Percentiles rank a stretch among this genome's conserved stretches.
These are phyloP conservation scores for Agrotis ipsilon DNA, from an alignment of 2,888 invertebrate genomes.

Conservation along the genomic window DNA sequence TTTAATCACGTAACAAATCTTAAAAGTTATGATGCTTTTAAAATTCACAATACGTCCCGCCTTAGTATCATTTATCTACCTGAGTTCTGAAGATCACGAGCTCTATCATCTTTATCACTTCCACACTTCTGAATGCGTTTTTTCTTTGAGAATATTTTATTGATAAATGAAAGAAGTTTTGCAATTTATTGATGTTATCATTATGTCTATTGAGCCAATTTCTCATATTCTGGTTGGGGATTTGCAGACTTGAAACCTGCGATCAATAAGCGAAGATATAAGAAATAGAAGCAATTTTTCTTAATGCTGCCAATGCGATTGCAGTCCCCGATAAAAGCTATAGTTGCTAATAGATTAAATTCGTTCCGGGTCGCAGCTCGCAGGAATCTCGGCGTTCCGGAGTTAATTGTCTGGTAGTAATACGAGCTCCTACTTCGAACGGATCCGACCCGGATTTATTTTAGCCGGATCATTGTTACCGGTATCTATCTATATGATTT, in stretches of 20 bases:
- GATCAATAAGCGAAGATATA: neutral
- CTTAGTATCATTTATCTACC: too few species aligned
- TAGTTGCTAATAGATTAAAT: slow-evolving; percentile 41
- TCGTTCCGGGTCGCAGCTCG: slow-evolving; percentile 34
- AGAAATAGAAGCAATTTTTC: slow-evolving; percentile 15
- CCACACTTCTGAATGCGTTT: too few species aligned
- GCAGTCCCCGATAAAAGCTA: slow-evolving; percentile 15
- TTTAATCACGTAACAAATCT: too few species aligned
- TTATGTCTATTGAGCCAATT: neutral
- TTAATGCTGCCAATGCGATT: slow-evolving; percentile 9
- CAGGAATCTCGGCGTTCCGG: slow-evolving; percentile 18
- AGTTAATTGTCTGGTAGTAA: slow-evolving; percentile 48
- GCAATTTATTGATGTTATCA: too few species aligned
- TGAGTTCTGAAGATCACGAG: too few species aligned
- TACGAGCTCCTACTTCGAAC: slow-evolving; percentile 12
- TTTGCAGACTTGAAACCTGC: neutral
- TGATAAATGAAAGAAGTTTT: too few species aligned
- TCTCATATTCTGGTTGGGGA: neutral
- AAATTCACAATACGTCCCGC: too few species aligned
- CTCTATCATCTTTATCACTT: too few species aligned
- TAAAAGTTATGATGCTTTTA: too few species aligned
- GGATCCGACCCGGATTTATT: slow-evolving; percentile 11
- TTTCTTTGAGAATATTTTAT: too few species aligned
- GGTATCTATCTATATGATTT: too few species aligned
- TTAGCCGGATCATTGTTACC: too few species aligned